A percentile compares a stretch with the other conserved stretches of the same genome.
phyloP scores from a whole-genome alignment of 2,888 invertebrate genomes.

The Tyria jacobaeae region DNA sequence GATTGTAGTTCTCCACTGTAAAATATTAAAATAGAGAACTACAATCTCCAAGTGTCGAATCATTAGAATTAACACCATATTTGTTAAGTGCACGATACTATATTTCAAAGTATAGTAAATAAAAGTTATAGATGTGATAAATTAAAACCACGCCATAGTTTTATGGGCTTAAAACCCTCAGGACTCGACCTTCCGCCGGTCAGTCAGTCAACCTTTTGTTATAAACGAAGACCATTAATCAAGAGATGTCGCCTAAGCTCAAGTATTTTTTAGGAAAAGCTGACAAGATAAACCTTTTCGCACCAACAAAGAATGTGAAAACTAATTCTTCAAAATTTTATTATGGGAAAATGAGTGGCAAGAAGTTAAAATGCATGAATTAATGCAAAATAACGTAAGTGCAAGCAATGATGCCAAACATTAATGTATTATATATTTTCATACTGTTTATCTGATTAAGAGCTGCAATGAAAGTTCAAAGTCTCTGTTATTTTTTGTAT shows the following conservation, averaged over 20 bases:
- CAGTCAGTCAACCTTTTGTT: conserved; percentile 61
- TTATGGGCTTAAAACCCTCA: conserved; percentile 41
- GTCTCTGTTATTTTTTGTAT: too few relatives aligned
- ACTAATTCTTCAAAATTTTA: conserved; percentile 34
- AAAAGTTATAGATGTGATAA: conserved; percentile 50
- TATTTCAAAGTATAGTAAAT: conserved; percentile 41
- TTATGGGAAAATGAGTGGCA: not conserved
- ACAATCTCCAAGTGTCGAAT: not conserved
- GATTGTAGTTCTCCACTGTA: too few relatives aligned
- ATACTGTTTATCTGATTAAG: too few relatives aligned
- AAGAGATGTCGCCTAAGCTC: conserved; percentile 55
- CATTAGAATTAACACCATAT: not conserved
- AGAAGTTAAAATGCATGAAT: not conserved
- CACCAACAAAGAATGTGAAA: conserved; percentile 54
- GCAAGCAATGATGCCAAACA: not conserved
- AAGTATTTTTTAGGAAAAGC: conserved; percentile 59
- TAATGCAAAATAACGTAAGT: not conserved
- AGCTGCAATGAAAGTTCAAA: too few relatives aligned
- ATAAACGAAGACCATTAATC: conserved; percentile 59
- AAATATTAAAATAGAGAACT: too few relatives aligned
- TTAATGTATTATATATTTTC: not conserved
- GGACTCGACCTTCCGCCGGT: conserved; percentile 46
- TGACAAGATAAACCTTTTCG: conserved; percentile 63
- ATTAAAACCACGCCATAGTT: conserved; percentile 47
- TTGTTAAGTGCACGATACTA: conserved; percentile 5